Conservation (phyloP, 2,113 vertebrate genomes). For the Oncorhynchus tshawytscha region DNA sequence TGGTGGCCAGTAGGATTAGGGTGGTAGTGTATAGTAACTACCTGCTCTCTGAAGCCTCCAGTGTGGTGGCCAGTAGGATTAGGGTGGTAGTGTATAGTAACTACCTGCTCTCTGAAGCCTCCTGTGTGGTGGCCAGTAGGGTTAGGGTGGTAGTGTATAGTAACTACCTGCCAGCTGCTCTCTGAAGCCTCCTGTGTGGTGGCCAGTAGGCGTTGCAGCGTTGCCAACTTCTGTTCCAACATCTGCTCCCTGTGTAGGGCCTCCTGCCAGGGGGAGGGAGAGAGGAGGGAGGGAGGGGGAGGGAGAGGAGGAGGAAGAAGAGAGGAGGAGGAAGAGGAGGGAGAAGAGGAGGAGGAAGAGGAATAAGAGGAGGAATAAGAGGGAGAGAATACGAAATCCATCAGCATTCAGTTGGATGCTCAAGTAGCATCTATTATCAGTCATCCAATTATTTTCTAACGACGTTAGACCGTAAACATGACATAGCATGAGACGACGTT, state of each 20-base stretch:
- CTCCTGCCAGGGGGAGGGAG: conserved; percentile 76
- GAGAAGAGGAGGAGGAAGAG: too few relatives aligned
- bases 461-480: too few relatives aligned
- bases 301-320: neutral
- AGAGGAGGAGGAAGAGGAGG: too few relatives aligned
- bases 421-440: too few relatives aligned
- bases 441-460: too few relatives aligned
- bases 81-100: neutral
- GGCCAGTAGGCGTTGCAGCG: conserved; percentile 91
- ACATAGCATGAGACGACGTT: too few relatives aligned
- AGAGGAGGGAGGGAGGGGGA: neutral
- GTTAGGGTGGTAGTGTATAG: neutral
- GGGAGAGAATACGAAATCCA: neutral
- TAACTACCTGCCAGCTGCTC: conserved; percentile 96
- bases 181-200: conserved; percentile 97
- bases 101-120: conserved; percentile 86
- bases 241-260: conserved; percentile 99
- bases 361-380: neutral
- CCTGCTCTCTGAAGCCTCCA: too few relatives aligned
- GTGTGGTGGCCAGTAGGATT: too few relatives aligned
- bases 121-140: too few relatives aligned
- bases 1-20: conserved; percentile 80
- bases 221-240: conserved; percentile 99
- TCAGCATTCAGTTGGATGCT: too few relatives aligned
- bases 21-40: too few relatives aligned